Evolutionary conservation across 2,888 invertebrate species (phyloP).

Genomic region (Eristalis pertinax): DNA sequence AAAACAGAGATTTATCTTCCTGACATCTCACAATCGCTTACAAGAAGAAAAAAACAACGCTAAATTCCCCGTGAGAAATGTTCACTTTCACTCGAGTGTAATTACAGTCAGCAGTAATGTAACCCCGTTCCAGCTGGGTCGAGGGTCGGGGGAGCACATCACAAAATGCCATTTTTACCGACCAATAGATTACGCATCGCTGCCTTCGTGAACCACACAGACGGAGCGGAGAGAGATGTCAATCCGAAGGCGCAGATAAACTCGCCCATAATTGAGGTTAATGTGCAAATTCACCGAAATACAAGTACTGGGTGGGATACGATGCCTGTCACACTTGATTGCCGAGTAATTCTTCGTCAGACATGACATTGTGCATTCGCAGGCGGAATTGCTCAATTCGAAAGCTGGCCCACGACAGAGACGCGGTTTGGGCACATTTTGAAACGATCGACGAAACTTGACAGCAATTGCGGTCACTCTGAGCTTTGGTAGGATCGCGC

Average conservation of each 20-base stretch:
- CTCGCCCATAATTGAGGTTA: slow-evolving; percentile 11
- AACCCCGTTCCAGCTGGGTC: not conserved
- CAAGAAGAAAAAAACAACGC: slow-evolving; percentile 11
- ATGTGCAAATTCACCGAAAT: not conserved
- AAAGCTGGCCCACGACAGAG: not conserved
- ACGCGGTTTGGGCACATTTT: not conserved
- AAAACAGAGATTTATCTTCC: not conserved
- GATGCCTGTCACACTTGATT: not conserved
- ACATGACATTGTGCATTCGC: not conserved
- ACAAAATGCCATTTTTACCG: not conserved
- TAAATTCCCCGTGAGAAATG: slow-evolving; percentile 5
- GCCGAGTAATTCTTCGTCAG: not conserved
- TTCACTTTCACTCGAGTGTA: slow-evolving; percentile 35
- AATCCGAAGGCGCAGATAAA: not conserved
- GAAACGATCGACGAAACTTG: not conserved
- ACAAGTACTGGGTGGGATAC: not conserved
- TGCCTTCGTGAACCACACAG: not conserved
- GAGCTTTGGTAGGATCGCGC: not conserved
- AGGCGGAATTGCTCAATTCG: not conserved
- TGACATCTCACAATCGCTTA: not conserved
- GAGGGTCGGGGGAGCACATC: not conserved
- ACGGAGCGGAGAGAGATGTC: not conserved
- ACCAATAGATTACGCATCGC: not conserved
- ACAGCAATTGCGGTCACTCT: not conserved
- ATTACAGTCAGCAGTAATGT: slow-evolving; percentile 8